Evolutionary conservation across 2,113 vertebrate species (phyloP), one percentile per base, ranked within the genome.

Genomic region (Cinclus mexicanus): DNA sequence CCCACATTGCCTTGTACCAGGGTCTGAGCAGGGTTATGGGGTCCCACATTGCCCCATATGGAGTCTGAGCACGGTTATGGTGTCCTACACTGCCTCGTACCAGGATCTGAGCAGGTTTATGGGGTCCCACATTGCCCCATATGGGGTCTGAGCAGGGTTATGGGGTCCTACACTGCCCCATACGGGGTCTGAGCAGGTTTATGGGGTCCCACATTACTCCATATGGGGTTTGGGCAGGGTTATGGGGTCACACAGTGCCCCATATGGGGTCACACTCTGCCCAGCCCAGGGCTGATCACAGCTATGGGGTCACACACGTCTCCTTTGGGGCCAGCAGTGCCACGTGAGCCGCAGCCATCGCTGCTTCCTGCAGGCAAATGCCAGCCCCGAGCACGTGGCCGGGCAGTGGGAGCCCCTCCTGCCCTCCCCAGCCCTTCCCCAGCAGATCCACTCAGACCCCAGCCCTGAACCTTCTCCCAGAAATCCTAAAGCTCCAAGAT

Each of bases 391-490:
- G 91, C 65, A 2, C 5, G 4, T 4, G 57, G 88, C 2, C 2
- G 4, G 52, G 80, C 72, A 12, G 3, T 1, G 5, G 61, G 24
- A 56, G 72, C 29, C 28, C 42, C 67, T 18, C 35, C 75, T 18
- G 57, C 55, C 49, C 57, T 24, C 7, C 29, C 22, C 6, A 12
- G 28, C 3, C 29, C 69, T 18, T 7, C 17, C 37, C 22, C 1
- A 0, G 29, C 0, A 0, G 6, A 28, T 10, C 31, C 26, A 0
- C 44, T 0, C 15, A 0, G 2, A 7, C 20, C 60, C 42, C 10
- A 0, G 3, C 7, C 28, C 56, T 8, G 25, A 42, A 2, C 11
- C 0, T 19, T 12, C 65, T 16, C 46, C 44, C 5, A 1, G 8
- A 20, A 35, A 12, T 3, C 91, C 69, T 2, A 13, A 29, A 69